These are phyloP conservation scores for Xerus inauris DNA, from an alignment of 2,113 vertebrate species.

Conservation along the genomic window DNA sequence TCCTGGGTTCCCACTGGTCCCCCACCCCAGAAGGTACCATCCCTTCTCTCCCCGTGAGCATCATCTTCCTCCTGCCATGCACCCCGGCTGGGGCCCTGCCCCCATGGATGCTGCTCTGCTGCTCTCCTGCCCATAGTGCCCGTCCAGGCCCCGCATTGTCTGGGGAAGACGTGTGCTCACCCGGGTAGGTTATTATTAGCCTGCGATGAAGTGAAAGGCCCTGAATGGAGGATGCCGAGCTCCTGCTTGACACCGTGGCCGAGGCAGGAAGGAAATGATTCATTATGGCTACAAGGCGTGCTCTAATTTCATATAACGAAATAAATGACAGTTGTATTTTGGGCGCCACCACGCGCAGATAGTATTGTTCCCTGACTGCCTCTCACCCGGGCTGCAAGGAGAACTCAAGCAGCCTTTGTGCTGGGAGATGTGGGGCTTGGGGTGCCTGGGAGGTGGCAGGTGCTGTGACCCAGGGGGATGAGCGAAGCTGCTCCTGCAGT, in stretches of 20 bases:
- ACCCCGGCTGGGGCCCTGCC: background rate
- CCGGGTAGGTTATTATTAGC: conserved; percentile 71
- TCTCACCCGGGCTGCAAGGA: conserved; percentile 79
- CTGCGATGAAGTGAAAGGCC: conserved; percentile 69
- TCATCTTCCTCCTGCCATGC: background rate
- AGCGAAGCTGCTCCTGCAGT: background rate
- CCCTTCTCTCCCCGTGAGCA: background rate
- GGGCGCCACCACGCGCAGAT: conserved; percentile 75
- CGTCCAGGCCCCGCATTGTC: conserved; percentile 57
- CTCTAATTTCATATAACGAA: conserved; percentile 88
- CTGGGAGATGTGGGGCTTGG: background rate
- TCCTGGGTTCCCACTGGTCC: rapidly evolving
- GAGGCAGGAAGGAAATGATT: conserved; percentile 88
- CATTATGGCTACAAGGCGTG: conserved; percentile 88
- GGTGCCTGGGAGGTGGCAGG: rapidly evolving
- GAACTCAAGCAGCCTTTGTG: conserved; percentile 88
- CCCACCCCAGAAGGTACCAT: background rate
- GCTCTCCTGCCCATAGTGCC: background rate
- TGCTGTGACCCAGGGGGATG: background rate
- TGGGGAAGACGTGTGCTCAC: conserved; percentile 39
- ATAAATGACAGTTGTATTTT: conserved; percentile 87
- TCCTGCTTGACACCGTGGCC: conserved; percentile 84
- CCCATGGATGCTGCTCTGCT: background rate
- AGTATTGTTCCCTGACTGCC: conserved; percentile 81
- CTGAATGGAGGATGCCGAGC: conserved; percentile 86